These are phyloP conservation scores for Eupithecia abbreviata DNA, from an alignment of 2,888 invertebrate species.

Conservation along the genomic window DNA sequence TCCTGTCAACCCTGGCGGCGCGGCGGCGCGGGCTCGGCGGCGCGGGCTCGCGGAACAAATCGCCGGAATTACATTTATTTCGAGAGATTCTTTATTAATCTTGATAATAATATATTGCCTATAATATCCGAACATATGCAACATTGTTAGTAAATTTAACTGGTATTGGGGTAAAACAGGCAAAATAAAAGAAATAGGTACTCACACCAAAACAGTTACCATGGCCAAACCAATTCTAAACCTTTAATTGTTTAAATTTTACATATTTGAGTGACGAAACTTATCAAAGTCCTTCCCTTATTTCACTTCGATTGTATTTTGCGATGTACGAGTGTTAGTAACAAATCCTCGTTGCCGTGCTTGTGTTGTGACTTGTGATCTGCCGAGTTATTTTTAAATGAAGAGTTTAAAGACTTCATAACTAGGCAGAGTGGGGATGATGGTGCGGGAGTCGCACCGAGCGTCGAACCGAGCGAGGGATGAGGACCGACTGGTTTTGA, in stretches of 20 bases:
- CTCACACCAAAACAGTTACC: neutral
- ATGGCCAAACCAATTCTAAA: neutral
- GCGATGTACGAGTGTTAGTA: constrained; percentile 18
- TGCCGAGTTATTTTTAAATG: constrained; percentile 23
- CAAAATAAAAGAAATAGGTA: too few species aligned
- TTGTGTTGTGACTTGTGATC: constrained; percentile 30
- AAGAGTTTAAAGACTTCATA: constrained; percentile 23
- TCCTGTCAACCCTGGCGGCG: too few species aligned
- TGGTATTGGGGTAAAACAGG: neutral
- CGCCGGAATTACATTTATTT: constrained; percentile 52
- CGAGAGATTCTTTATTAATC: constrained; percentile 27
- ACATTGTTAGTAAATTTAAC: too few species aligned
- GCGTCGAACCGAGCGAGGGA: too few species aligned
- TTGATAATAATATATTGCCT: too few species aligned
- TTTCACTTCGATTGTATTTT: neutral
- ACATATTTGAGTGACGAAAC: neutral
- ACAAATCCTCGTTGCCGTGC: constrained; percentile 23
- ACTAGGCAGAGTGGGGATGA: too few species aligned
- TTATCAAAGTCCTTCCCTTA: neutral
- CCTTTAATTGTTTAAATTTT: neutral
- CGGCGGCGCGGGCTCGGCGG: too few species aligned
- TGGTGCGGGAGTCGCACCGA: neutral
- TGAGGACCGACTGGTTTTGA: too few species aligned
- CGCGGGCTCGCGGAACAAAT: constrained; percentile 30
- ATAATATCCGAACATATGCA: neutral